Percentiles rank a stretch among this genome's conserved stretches.
Evolutionary conservation across 2,113 vertebrate species (phyloP).

Genomic region (Plestiodon gilberti): DNA sequence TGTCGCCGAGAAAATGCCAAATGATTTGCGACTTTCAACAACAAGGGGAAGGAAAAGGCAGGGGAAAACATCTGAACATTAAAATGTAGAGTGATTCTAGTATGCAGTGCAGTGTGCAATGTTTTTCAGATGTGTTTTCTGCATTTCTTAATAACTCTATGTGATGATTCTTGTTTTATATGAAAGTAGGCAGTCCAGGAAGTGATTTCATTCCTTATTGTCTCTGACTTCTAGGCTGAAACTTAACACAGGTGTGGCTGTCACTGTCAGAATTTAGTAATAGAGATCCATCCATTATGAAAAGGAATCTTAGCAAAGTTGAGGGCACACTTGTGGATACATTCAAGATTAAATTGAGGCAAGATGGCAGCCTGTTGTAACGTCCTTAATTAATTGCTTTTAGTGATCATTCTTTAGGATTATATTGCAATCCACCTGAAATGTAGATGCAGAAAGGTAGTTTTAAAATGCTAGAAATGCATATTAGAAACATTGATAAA

Average conservation of each 20-base stretch:
- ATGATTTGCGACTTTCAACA: slow-evolving; percentile 66
- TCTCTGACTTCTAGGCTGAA: neutral
- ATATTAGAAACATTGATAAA: too few species aligned
- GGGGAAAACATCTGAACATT: slow-evolving; percentile 65
- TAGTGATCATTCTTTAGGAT: too few species aligned
- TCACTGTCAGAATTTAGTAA: too few species aligned
- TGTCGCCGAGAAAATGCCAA: slow-evolving; percentile 65
- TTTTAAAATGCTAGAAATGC: too few species aligned
- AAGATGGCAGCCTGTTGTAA: too few species aligned
- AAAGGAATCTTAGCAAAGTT: too few species aligned
- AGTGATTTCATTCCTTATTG: slow-evolving; percentile 16
- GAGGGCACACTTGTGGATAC: too few species aligned
- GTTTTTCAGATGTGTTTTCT: slow-evolving; percentile 57
- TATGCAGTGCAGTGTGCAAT: slow-evolving; percentile 25
- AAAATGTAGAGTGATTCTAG: slow-evolving; percentile 66
- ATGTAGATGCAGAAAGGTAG: too few species aligned
- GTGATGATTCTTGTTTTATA: slow-evolving; percentile 48
- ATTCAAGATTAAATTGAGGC: too few species aligned
- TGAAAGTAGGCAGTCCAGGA: slow-evolving; percentile 27
- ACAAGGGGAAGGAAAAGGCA: slow-evolving; percentile 27
- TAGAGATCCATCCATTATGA: neutral
- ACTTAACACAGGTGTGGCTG: slow-evolving; percentile 22
- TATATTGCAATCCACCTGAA: too few species aligned
- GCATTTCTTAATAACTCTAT: slow-evolving; percentile 55
- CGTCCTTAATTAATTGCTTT: too few species aligned